Percentiles rank a stretch among this genome's conserved stretches.
These are phyloP conservation scores for Sebastolobus alascanus DNA, from an alignment of 2,797 vertebrate genomes.

Conservation along the genomic window DNA sequence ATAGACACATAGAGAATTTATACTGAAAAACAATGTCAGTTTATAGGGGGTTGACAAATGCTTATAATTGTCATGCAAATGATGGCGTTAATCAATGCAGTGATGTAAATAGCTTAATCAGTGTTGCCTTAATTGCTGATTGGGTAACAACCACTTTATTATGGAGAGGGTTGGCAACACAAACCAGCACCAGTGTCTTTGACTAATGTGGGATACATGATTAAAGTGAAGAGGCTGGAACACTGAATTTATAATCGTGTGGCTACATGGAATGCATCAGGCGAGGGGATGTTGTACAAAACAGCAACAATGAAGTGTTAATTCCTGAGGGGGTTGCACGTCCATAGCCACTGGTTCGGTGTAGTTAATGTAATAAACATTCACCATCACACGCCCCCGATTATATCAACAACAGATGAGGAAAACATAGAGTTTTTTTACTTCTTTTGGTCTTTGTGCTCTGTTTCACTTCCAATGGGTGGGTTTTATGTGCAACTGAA, in stretches of 20 bases:
- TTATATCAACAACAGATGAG: background rate
- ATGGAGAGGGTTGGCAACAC: background rate
- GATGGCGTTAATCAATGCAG: conserved; percentile 7
- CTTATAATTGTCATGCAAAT: conserved; percentile 4
- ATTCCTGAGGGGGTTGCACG: background rate
- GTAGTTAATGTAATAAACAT: background rate
- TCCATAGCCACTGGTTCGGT: background rate
- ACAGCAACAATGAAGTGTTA: background rate
- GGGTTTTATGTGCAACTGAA: background rate
- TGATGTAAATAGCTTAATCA: conserved; percentile 24
- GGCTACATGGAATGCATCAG: background rate
- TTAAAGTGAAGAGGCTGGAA: background rate
- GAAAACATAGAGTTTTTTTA: background rate
- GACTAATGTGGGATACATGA: background rate
- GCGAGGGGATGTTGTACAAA: background rate
- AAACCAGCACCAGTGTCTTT: background rate
- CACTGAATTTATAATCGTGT: background rate
- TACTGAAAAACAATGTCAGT: background rate
- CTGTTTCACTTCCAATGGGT: background rate
- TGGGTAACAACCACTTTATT: conserved; percentile 13
- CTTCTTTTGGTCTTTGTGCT: background rate
- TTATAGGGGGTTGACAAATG: conserved; percentile 5
- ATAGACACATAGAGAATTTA: background rate
- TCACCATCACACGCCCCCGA: background rate
- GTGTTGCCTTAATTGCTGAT: conserved; percentile 17